Evolutionary conservation across 2,888 invertebrate genomes (phyloP), one percentile per base, ranked within the genome.

Genomic region (Stomorhina lunata): DNA sequence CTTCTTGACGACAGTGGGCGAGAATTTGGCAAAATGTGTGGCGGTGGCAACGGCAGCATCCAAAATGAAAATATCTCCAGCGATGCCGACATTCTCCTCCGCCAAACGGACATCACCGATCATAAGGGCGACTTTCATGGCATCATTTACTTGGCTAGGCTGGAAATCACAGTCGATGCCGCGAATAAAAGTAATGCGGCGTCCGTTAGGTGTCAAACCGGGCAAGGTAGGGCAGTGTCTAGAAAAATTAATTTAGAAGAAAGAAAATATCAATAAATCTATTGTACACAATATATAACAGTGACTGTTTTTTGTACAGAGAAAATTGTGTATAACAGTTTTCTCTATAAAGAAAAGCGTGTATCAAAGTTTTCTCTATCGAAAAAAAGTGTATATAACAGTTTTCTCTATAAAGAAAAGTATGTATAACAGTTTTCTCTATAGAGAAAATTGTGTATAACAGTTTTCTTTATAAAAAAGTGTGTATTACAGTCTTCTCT

Each of bases 81-180:
- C 96, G 0, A 97, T 96, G 32, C 96, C 96, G 5, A 94, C 94
- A 85, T 93, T 93, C 90, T 96, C 96, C 85, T 96, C 96, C 27
- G 92, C 93, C 76, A 97, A 90, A 73, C 96, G 94, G 9, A 96
- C 92, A 88, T 97, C 96, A 12, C 96, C 96, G 86, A 96, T 93
- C 96, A 97, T 97, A 15, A 96, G 92, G 0, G 95, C 94, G 17
- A 96, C 92, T 90, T 96, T 96, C 94, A 96, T 95, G 43, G 94
- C 94, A 85, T 96, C 96, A 4, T 95, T 93, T 9, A 96, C 94
- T 86, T 95, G 94, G 12, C 95, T 94, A 0, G 95, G 94, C 71
- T 94, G 94, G 20, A 94, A 91, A 83, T 95, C 94, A 90, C 95
- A 95, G 86, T 94, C 94, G 34, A 94, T 87, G 81, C 94, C 96